phyloP scores from a whole-genome alignment of 2,888 invertebrate genomes.

The Hedya salicella region DNA sequence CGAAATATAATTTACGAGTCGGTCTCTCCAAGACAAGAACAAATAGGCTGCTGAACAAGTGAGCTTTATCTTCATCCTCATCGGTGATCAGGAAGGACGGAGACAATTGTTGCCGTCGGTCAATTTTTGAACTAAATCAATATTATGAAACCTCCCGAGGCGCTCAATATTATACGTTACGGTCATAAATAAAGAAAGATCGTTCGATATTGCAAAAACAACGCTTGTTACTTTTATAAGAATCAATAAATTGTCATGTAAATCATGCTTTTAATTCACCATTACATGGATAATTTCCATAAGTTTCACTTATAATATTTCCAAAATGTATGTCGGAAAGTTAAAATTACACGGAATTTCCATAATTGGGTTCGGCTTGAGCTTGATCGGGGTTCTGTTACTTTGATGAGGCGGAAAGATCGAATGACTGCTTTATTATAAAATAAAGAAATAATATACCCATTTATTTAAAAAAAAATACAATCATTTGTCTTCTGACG shows the following conservation, averaged over 20 bases:
- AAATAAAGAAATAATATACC: neutral
- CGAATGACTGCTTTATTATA: neutral
- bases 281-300: conserved; percentile 19
- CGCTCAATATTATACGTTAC: no score
- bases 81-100: no score
- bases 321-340: conserved; percentile 16
- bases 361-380: conserved; percentile 15
- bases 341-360: conserved; percentile 19
- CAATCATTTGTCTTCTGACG: no score
- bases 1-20: no score
- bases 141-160: no score
- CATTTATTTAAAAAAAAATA: no score
- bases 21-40: no score
- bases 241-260: conserved; percentile 26
- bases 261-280: conserved; percentile 21
- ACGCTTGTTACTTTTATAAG: conserved; percentile 7
- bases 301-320: conserved; percentile 24
- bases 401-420: neutral
- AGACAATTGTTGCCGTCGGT: no score
- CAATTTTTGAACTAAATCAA: no score
- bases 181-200: neutral
- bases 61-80: no score
- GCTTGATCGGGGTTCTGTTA: neutral
- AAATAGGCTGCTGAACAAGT: no score
- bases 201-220: neutral